A percentile compares a stretch with the other conserved stretches of the same genome.
Conservation (phyloP, 2,797 vertebrate species). For the Siniperca obscura region DNA sequence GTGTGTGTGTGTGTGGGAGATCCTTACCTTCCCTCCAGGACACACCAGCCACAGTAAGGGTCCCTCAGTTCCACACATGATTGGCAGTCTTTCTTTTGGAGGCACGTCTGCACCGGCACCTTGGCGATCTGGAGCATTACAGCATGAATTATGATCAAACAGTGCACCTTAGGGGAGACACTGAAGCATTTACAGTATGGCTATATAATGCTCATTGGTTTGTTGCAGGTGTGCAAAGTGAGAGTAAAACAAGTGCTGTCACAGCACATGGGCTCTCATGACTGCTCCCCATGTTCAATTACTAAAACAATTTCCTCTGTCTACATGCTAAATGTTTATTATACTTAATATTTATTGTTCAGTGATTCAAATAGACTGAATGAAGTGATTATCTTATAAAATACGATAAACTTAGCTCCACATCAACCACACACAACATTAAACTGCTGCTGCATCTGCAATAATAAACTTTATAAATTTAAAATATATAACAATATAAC, state of each 20-base stretch:
- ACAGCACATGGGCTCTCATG: constrained; percentile 8
- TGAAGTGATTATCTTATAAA: neutral
- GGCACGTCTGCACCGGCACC: constrained; percentile 92
- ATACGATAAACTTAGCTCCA: neutral
- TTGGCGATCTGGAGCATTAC: constrained; percentile 87
- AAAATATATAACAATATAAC: neutral
- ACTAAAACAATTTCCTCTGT: constrained; percentile 27
- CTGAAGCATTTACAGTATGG: constrained; percentile 31
- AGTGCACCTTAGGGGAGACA: constrained; percentile 42
- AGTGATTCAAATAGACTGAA: constrained; percentile 14
- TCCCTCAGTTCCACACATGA: constrained; percentile 90
- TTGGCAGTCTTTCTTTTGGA: constrained; percentile 85
- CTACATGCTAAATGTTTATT: constrained; percentile 25
- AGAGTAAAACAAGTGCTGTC: constrained; percentile 33
- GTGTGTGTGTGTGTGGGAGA: neutral
- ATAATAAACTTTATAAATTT: neutral
- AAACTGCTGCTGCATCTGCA: neutral
- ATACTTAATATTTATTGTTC: neutral
- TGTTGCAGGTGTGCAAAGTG: constrained; percentile 35
- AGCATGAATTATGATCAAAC: constrained; percentile 58
- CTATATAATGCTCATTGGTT: constrained; percentile 25
- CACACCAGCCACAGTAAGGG: constrained; percentile 98
- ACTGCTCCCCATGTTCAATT: constrained; percentile 20
- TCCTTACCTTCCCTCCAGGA: constrained; percentile 92
- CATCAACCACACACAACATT: neutral